These are phyloP conservation scores for Sprattus sprattus DNA, from an alignment of 2,113 vertebrate genomes.

Conservation along the genomic window DNA sequence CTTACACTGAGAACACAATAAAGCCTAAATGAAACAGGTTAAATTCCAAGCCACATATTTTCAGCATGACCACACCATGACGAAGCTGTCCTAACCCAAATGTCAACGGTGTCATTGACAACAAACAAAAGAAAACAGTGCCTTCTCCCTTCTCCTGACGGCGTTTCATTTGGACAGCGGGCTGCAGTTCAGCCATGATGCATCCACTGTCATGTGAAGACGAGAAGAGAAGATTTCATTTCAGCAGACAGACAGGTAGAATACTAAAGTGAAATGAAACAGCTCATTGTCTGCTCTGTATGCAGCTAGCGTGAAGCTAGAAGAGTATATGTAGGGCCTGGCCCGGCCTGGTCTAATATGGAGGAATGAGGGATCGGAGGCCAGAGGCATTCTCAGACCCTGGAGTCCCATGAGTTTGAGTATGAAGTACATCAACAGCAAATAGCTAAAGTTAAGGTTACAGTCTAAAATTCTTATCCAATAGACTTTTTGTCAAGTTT, in stretches of 20 bases:
- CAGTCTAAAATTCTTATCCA: no score
- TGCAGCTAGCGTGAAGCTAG: background rate
- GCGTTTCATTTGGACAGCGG: background rate
- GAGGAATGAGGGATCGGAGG: no score
- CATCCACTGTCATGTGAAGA: background rate
- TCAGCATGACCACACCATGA: background rate
- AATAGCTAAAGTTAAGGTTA: no score
- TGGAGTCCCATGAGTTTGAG: no score
- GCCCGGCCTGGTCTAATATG: background rate
- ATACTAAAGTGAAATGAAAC: background rate
- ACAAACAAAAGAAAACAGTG: background rate
- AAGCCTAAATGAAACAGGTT: background rate
- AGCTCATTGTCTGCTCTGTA: background rate
- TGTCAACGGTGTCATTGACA: background rate
- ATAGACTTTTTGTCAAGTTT: no score
- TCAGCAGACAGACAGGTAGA: background rate
- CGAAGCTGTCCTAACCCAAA: background rate
- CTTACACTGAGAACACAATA: slow-evolving; percentile 3
- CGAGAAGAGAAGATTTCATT: background rate
- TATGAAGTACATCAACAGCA: no score
- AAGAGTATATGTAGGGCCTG: background rate
- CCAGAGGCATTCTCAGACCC: no score
- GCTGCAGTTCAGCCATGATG: background rate
- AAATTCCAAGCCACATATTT: background rate
- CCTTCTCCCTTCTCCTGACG: background rate